Percentiles rank a stretch among this genome's conserved stretches.
phyloP scores from a whole-genome alignment of 1,140 invertebrate species.

The Caenorhabditis briggsae region DNA sequence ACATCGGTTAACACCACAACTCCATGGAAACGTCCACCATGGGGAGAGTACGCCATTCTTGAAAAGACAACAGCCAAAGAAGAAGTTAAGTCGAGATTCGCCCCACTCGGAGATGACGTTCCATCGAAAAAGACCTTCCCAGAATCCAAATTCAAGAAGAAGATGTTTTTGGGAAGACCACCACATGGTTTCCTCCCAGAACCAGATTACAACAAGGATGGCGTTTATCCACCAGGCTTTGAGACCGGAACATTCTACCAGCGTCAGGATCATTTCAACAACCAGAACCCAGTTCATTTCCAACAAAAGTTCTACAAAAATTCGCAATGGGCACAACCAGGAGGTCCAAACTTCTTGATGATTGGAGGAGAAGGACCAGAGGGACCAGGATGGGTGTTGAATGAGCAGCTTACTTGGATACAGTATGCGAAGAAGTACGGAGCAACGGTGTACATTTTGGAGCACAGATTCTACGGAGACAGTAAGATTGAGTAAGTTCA shows the following conservation, averaged over 20 bases:
- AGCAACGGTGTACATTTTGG: slow-evolving; percentile 47
- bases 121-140: slow-evolving; percentile 17
- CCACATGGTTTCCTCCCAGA: slow-evolving; percentile 35
- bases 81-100: not conserved
- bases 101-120: not conserved
- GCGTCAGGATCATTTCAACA: slow-evolving; percentile 29
- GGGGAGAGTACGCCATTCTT: not conserved
- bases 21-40: slow-evolving; percentile 21
- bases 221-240: not conserved
- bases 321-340: slow-evolving; percentile 52
- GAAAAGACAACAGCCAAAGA: not conserved
- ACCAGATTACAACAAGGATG: not conserved
- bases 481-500: slow-evolving; percentile 21
- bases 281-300: slow-evolving; percentile 1
- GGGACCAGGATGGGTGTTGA: slow-evolving; percentile 37
- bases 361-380: slow-evolving; percentile 65
- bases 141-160: slow-evolving; percentile 32
- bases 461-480: slow-evolving; percentile 60
- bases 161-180: slow-evolving; percentile 35
- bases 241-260: slow-evolving; percentile 38
- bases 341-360: slow-evolving; percentile 66
- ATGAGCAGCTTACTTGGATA: slow-evolving; percentile 19
- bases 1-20: slow-evolving; percentile 14
- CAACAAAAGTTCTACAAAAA: slow-evolving; percentile 61
- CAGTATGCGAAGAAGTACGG: slow-evolving; percentile 47